phyloP scores from a whole-genome alignment of 2,113 vertebrate species.

The Myrmophylax atrothorax region DNA sequence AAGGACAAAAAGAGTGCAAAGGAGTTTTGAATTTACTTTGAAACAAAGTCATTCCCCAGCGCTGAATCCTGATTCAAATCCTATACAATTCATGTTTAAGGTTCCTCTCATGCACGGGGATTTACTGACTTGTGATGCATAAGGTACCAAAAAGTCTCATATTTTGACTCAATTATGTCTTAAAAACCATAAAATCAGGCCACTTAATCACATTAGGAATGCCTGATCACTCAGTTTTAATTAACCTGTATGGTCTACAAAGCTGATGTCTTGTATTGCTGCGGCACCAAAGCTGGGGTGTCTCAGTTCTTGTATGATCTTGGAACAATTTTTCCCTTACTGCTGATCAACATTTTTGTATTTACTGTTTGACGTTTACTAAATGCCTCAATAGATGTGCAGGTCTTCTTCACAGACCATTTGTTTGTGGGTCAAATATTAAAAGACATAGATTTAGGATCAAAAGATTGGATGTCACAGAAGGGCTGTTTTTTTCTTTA shows the following conservation, averaged over 20 bases:
- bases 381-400: slow-evolving; percentile 6
- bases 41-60: neutral
- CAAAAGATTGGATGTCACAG: neutral
- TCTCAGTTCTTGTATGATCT: slow-evolving; percentile 31
- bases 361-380: slow-evolving; percentile 6
- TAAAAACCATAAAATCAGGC: slow-evolving; percentile 32
- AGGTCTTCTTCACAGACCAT: neutral
- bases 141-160: neutral
- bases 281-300: neutral
- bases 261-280: slow-evolving; percentile 10
- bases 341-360: slow-evolving; percentile 2
- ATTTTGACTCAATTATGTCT: slow-evolving; percentile 45
- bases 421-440: slow-evolving; percentile 24
- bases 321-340: slow-evolving; percentile 7
- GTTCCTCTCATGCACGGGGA: neutral
- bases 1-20: neutral
- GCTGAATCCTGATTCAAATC: neutral
- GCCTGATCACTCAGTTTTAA: slow-evolving; percentile 33
- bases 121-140: neutral
- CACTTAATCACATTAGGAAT: slow-evolving; percentile 60
- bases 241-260: neutral
- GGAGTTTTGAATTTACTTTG: neutral
- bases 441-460: neutral
- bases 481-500: neutral
- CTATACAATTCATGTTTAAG: neutral